Evolutionary conservation across 2,888 invertebrate species (phyloP).

Genomic region (Timema podura): DNA sequence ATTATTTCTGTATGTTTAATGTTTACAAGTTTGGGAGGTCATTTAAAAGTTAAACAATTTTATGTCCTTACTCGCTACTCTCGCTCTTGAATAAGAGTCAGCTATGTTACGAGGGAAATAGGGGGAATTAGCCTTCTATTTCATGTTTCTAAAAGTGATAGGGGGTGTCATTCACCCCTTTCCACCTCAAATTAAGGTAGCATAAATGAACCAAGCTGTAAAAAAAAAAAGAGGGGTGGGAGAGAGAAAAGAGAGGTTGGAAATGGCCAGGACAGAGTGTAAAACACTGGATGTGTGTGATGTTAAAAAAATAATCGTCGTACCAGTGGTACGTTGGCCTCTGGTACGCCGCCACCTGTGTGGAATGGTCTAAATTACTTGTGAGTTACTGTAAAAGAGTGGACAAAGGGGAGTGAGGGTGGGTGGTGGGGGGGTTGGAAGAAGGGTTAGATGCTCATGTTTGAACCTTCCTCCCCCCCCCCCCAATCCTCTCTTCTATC

Average conservation of each 20-base stretch:
- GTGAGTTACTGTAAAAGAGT: slow-evolving; percentile 22
- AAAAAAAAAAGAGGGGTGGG: slow-evolving; percentile 13
- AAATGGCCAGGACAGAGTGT: slow-evolving; percentile 8
- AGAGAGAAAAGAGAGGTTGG: slow-evolving; percentile 1
- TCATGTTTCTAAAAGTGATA: not conserved
- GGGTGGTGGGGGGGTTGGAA: too few species aligned
- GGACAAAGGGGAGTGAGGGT: slow-evolving; percentile 2
- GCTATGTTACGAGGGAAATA: too few species aligned
- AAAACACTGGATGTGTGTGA: slow-evolving; percentile 9
- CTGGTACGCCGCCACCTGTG: slow-evolving; percentile 27
- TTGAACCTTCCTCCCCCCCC: not conserved
- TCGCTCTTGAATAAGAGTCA: too few species aligned
- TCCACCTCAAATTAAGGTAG: slow-evolving; percentile 1
- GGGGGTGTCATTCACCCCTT: not conserved
- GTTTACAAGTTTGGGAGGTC: too few species aligned
- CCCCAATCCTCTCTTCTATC: not conserved
- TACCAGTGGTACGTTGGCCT: too few species aligned
- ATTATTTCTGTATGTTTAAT: too few species aligned
- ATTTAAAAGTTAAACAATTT: too few species aligned
- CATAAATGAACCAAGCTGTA: slow-evolving; percentile 7
- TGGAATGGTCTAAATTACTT: slow-evolving; percentile 29
- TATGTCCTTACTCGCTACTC: too few species aligned
- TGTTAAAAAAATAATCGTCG: slow-evolving; percentile 31
- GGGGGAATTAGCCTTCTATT: not conserved
- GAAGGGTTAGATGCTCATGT: slow-evolving; percentile 4